phyloP scores from a whole-genome alignment of 1,140 invertebrate genomes.

The Brachionus calyciflorus region DNA sequence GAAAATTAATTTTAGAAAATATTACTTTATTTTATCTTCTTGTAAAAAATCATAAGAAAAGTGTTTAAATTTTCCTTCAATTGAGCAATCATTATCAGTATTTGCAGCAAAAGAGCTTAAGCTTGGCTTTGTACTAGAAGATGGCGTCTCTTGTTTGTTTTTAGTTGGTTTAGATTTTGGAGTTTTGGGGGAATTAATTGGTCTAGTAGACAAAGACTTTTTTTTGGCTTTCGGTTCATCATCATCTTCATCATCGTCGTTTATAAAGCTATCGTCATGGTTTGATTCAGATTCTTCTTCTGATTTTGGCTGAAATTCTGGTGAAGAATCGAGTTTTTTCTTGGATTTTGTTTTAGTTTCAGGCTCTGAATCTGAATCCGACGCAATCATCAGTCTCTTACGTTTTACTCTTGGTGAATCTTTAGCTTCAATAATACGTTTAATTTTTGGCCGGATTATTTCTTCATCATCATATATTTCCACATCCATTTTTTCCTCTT shows the following conservation, averaged over 20 bases:
- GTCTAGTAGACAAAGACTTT: background rate
- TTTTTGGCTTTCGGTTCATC: conserved; percentile 26
- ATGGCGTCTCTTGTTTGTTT: background rate
- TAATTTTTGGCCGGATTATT: background rate
- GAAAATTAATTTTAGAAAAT: background rate
- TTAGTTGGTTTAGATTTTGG: conserved; percentile 2
- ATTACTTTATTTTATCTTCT: conserved; percentile 36
- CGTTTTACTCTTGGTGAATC: background rate
- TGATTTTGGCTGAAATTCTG: background rate
- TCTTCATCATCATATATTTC: conserved; percentile 27
- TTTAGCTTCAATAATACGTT: background rate
- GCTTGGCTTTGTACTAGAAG: conserved; percentile 26
- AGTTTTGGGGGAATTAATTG: background rate
- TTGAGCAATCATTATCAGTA: background rate
- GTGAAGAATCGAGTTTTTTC: background rate
- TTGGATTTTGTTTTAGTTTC: conserved; percentile 3
- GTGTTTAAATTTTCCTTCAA: conserved; percentile 40
- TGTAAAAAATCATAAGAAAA: conserved; percentile 19
- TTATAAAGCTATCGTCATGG: conserved; percentile 1
- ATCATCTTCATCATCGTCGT: conserved; percentile 12
- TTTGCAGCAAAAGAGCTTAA: background rate
- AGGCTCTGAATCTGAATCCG: conserved; percentile 9
- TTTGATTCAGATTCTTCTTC: too few species aligned
- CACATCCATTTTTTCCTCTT: conserved; percentile 11
- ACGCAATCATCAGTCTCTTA: background rate